Evolutionary conservation across 2,797 vertebrate species (phyloP).

Genomic region (Adelosebastes latens): DNA sequence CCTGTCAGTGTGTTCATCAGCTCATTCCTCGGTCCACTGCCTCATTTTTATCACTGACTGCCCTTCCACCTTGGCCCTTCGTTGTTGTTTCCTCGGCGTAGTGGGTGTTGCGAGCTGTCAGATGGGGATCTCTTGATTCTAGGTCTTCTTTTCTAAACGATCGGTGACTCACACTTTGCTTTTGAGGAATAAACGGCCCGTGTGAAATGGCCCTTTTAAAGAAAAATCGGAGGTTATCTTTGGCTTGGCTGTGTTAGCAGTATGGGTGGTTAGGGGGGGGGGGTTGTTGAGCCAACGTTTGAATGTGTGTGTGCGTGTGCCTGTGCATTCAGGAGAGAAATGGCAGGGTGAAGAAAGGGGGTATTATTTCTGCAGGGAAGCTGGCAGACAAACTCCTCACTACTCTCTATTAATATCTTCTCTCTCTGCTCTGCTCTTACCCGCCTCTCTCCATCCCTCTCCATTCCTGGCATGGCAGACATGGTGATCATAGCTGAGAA

Average conservation of each 20-base stretch:
- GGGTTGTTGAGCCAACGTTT: neutral
- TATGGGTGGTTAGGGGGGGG: slow-evolving; percentile 10
- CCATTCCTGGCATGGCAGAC: slow-evolving; percentile 73
- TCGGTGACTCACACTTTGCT: slow-evolving; percentile 35
- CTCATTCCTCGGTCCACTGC: slow-evolving; percentile 11
- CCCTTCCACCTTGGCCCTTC: slow-evolving; percentile 37
- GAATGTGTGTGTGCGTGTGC: neutral
- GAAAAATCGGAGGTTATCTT: neutral
- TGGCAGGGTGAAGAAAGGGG: slow-evolving; percentile 33
- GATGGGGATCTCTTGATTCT: slow-evolving; percentile 34
- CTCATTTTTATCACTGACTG: slow-evolving; percentile 33
- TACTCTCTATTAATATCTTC: slow-evolving; percentile 69
- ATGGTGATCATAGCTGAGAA: slow-evolving; percentile 69
- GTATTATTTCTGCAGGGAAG: slow-evolving; percentile 53
- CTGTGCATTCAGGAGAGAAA: slow-evolving; percentile 28
- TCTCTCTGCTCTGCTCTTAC: slow-evolving; percentile 16
- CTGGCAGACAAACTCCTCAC: slow-evolving; percentile 39
- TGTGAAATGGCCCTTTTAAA: neutral
- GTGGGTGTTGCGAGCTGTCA: slow-evolving; percentile 33
- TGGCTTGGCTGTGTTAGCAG: neutral
- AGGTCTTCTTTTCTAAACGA: slow-evolving; percentile 39
- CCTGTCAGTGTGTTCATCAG: slow-evolving; percentile 35
- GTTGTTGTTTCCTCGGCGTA: slow-evolving; percentile 47
- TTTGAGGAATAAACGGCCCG: slow-evolving; percentile 43
- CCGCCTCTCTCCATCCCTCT: slow-evolving; percentile 36